Evolutionary conservation across 2,797 vertebrate species (phyloP).

Genomic region (Oryzias dopingdopingensis): DNA sequence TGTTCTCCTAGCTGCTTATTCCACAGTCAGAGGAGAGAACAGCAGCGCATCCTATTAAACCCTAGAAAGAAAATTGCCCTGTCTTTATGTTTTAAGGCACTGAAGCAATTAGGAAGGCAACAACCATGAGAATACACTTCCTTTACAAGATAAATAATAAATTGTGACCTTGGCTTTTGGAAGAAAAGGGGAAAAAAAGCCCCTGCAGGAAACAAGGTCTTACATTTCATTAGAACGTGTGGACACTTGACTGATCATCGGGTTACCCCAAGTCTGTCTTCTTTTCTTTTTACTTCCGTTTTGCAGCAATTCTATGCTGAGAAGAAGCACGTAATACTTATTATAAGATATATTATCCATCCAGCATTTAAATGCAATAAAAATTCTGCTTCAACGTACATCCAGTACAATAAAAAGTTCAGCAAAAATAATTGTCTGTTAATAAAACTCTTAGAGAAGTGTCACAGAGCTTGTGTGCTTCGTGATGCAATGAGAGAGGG

Average conservation of each 20-base stretch:
- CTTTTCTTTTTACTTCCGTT: not conserved
- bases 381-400: too few species aligned
- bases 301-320: not conserved
- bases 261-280: not conserved
- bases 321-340: slow-evolving; percentile 10
- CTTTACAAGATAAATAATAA: slow-evolving; percentile 66
- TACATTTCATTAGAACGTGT: slow-evolving; percentile 51
- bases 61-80: slow-evolving; percentile 29
- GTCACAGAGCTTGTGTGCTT: too few species aligned
- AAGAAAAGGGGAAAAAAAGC: slow-evolving; percentile 31
- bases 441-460: too few species aligned
- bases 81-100: slow-evolving; percentile 40
- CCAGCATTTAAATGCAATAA: too few species aligned
- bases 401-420: too few species aligned
- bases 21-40: slow-evolving; percentile 35
- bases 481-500: too few species aligned
- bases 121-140: slow-evolving; percentile 40
- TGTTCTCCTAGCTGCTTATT: slow-evolving; percentile 38
- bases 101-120: slow-evolving; percentile 54
- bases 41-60: slow-evolving; percentile 39
- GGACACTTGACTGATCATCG: slow-evolving; percentile 25
- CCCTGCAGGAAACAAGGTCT: slow-evolving; percentile 47
- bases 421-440: too few species aligned
- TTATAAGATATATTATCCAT: too few species aligned
- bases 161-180: slow-evolving; percentile 62